Base-by-base conservation (phyloP, 1,140 invertebrate genomes). In the Atta colombica region DNA sequence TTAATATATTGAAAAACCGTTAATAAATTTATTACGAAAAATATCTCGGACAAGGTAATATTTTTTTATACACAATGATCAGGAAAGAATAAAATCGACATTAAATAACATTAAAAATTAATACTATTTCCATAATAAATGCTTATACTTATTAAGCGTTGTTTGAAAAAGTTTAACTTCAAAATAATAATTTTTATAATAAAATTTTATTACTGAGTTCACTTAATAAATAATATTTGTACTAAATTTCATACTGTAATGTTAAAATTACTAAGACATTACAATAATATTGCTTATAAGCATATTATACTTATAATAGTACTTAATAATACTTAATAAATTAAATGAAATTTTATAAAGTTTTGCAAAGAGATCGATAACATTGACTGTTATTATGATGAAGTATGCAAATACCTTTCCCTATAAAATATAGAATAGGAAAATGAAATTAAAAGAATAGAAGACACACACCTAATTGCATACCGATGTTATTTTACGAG, bases 401-500 rank as follows among this genome's bases (percentile, higher is more conserved):
- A 28, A 65, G 8, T 53, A 16, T 51, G 28, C 49, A 49, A 68
- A 25, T 2, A 18, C 21, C 35, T 45, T 35, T 1, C 5, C 4
- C 14, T 49, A 18, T 69, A 51, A 58, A 80, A 55, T 69, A 58
- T 69, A 10, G 31, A 66, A 45, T 35, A n/a, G 8, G 12, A 10
- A 12, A 28, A 68, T 69, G 14, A 71, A 58, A 31, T 81, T 69
- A 71, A 1, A 49, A 7, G n/a, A 39, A 25, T 49, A 18, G 12
- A 66, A 66, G 61, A 14, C 28, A 35, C n/a, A n/a, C 45, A 35
- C 14, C 3, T 16, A 21, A 21, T 28, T 53, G 6, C 10, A 12
- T 25, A 35, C 18, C 16, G 10, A 55, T 58, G 3, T 80, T 80
- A 58, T 80, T 68, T 80, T 80, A 28, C 35, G 66, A 28, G 7